These are phyloP conservation scores for Melikaiella ostensackeni DNA, from an alignment of 2,888 invertebrate species.

Conservation along the genomic window DNA sequence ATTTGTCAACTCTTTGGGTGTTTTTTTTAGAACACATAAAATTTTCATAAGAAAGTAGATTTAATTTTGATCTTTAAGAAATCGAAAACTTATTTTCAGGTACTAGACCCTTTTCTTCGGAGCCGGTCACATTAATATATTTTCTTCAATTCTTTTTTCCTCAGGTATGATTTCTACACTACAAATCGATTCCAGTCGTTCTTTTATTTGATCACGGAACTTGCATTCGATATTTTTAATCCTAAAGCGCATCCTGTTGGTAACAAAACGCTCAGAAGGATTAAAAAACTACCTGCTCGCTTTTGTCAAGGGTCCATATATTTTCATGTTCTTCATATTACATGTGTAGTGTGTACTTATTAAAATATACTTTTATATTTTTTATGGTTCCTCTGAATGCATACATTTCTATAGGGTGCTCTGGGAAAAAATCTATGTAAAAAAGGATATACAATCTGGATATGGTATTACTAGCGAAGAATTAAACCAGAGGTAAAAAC, in stretches of 20 bases:
- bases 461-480: background rate
- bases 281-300: constrained; percentile 28
- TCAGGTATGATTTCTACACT: background rate
- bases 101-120: no score
- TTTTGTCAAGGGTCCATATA: constrained; percentile 29
- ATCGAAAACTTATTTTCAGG: no score
- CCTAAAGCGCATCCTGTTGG: constrained; percentile 25
- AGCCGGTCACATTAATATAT: background rate
- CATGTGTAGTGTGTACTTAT: constrained; percentile 23
- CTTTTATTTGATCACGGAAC: constrained; percentile 17
- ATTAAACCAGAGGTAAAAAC: background rate
- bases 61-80: no score
- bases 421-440: constrained; percentile 6
- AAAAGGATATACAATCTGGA: constrained; percentile 11
- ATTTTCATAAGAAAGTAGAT: no score
- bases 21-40: no score
- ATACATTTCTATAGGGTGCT: constrained; percentile 13
- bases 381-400: constrained; percentile 12
- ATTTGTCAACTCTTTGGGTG: no score
- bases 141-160: background rate
- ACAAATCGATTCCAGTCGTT: constrained; percentile 10
- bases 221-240: constrained; percentile 25
- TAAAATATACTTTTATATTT: constrained; percentile 8
- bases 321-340: constrained; percentile 36
- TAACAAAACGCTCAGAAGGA: constrained; percentile 26